Evolutionary conservation across 2,113 vertebrate species (phyloP).

Genomic region (Centropus bengalensis): DNA sequence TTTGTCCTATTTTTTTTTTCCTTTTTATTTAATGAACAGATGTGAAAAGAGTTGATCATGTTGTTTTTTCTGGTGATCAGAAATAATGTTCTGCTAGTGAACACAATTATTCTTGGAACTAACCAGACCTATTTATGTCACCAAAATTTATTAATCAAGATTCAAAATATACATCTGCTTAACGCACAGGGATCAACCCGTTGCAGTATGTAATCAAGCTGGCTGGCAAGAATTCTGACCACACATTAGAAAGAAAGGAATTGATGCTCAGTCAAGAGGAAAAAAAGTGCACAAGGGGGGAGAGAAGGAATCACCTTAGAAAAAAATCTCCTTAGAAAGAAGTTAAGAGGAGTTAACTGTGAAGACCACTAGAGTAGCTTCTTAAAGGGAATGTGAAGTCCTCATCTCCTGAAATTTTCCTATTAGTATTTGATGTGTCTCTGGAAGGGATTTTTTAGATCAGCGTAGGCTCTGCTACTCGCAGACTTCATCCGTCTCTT

Average conservation of each 20-base stretch:
- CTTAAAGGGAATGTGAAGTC: neutral
- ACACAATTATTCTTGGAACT: conserved; percentile 51
- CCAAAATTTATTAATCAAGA: conserved; percentile 43
- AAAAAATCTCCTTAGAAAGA: neutral
- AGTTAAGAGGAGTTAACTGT: neutral
- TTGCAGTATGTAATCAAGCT: neutral
- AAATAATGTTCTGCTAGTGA: conserved; percentile 41
- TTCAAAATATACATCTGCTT: conserved; percentile 24
- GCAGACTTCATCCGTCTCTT: neutral
- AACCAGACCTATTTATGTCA: conserved; percentile 42
- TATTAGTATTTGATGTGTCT: neutral
- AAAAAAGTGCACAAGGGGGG: neutral
- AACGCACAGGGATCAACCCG: accelerated
- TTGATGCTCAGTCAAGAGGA: neutral
- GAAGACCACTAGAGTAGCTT: neutral
- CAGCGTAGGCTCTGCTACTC: neutral
- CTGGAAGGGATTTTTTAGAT: neutral
- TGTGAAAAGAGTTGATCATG: conserved; percentile 46
- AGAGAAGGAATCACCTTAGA: neutral
- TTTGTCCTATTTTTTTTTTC: neutral
- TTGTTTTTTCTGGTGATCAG: conserved; percentile 58
- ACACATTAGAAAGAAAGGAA: neutral
- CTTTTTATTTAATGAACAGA: conserved; percentile 60
- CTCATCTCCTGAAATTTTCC: neutral
- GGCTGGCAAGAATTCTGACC: neutral